These are phyloP conservation scores for Erithacus rubecula DNA, from an alignment of 2,797 vertebrate genomes.

Conservation along the genomic window DNA sequence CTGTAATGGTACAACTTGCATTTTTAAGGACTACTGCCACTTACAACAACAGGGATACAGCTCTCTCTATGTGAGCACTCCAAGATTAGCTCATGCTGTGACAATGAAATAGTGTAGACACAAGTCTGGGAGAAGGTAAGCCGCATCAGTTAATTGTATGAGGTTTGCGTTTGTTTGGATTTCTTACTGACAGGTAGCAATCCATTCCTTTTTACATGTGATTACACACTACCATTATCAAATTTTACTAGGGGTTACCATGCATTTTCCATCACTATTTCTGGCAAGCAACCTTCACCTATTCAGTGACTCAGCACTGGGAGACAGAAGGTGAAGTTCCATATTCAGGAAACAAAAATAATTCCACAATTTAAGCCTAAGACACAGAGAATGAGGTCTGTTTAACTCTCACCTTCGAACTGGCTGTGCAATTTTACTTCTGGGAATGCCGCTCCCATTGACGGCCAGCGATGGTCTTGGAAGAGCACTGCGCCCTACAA, in stretches of 20 bases:
- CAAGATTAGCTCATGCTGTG: not conserved
- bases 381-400: not conserved
- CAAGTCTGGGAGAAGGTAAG: not conserved
- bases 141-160: accelerated
- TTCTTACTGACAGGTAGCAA: not conserved
- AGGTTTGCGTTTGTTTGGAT: not conserved
- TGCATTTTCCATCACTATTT: not conserved
- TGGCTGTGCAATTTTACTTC: conserved; percentile 86
- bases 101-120: not conserved
- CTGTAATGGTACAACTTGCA: not conserved
- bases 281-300: not conserved
- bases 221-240: not conserved
- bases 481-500: conserved; percentile 86
- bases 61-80: not conserved
- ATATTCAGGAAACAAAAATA: not conserved
- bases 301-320: not conserved
- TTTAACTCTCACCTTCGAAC: conserved; percentile 79
- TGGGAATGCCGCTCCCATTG: conserved; percentile 83
- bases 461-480: conserved; percentile 91
- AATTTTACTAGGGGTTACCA: not conserved
- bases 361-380: not conserved
- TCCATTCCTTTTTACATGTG: not conserved
- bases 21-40: not conserved
- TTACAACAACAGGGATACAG: not conserved
- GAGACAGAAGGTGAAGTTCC: not conserved